Evolutionary conservation across 2,888 invertebrate species (phyloP), one percentile per base, ranked within the genome.

Genomic region (Yponomeuta plumbellus): DNA sequence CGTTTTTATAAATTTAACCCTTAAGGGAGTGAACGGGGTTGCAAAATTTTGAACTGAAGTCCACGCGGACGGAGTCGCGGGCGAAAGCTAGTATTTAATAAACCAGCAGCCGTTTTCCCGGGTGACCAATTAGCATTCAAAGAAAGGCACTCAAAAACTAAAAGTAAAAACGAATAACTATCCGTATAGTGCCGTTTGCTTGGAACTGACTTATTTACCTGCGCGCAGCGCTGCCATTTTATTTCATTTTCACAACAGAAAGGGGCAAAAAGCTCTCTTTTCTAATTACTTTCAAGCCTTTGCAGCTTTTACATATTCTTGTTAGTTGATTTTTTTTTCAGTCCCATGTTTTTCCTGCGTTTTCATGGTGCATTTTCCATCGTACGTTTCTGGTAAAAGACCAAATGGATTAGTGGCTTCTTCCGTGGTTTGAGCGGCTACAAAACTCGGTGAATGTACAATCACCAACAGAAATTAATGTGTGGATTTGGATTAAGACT

Each of bases 361-460:
- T 79, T 73, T 78, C 75, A 74, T 76, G 75, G 73, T 70, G 74
- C 75, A 75, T 75, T 80, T 21, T 73, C 78, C 76, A 74, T 76
- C 75, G 72, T 70, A 74, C 75, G 75, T 75, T 80, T 26, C 61
- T 61, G 61, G 61, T 61, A 61, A 76, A 79, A 79, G 79, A 76
- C 84, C 81, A 85, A 84, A 85, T 84, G 85, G 85, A 84, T 85
- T 85, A 84, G 85, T 74, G 85, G 85, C 77, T 83, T 83, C 84
- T 77, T 61, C 26, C 23, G n/a, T 80, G 79, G 79, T 66, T 66
- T 66, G 72, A 34, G 66, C 66, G 58, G 61, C 39, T n/a, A 65
- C 26, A 13, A 8, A 6, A 13, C 44, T 17, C 44, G 8, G 44
- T 52, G 3, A 52, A 13, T 52, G 44, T 52, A 52, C 44, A 17